phyloP scores from a whole-genome alignment of 2,113 vertebrate species.

The Chlamydotis undulata region DNA sequence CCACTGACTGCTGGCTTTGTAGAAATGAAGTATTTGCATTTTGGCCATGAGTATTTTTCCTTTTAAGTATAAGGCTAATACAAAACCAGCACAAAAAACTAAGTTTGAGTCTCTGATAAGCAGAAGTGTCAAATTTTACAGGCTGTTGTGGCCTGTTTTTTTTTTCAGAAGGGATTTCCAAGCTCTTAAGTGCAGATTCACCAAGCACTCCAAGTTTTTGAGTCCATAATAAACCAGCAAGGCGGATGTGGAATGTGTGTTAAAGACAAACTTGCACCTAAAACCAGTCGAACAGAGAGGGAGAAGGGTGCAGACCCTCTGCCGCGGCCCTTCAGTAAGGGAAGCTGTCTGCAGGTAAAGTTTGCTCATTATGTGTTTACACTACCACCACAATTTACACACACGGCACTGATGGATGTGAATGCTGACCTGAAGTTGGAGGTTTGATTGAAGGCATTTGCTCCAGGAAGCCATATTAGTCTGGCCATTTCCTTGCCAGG shows the following conservation, averaged over 20 bases:
- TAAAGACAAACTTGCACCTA: neutral
- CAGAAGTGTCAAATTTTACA: neutral
- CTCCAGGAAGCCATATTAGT: neutral
- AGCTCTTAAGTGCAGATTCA: neutral
- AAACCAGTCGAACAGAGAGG: rapidly evolving
- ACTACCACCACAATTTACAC: neutral
- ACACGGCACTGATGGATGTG: neutral
- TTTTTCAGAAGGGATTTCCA: neutral
- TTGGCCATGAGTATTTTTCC: neutral
- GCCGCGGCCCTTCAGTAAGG: neutral
- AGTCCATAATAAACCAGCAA: neutral
- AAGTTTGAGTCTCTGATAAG: neutral
- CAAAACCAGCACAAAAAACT: neutral
- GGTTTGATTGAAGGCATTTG: neutral
- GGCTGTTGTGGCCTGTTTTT: neutral
- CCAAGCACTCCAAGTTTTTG: neutral
- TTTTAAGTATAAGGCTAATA: neutral
- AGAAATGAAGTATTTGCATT: neutral
- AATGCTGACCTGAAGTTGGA: neutral
- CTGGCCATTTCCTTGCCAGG: neutral
- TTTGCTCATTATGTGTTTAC: neutral
- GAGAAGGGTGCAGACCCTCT: neutral
- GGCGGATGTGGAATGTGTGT: neutral
- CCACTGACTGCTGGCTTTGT: neutral
- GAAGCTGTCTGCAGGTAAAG: neutral